Percentiles rank a stretch among this genome's conserved stretches.
phyloP scores from a whole-genome alignment of 2,888 invertebrate genomes.

The Trichopria drosophilae region DNA sequence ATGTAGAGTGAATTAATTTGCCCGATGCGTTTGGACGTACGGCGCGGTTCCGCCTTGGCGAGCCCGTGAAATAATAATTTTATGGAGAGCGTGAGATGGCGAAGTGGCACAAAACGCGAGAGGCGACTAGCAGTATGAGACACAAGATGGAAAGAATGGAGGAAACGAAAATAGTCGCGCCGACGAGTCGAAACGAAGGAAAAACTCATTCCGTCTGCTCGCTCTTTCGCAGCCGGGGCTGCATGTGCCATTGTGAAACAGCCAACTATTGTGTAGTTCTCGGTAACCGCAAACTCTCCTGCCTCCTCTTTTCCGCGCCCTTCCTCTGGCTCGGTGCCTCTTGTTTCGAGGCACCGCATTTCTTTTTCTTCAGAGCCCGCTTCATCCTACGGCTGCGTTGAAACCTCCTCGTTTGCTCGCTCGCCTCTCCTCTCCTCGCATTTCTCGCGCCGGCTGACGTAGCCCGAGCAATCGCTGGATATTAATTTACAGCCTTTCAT shows the following conservation, averaged over 20 bases:
- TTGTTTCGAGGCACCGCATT: too few species aligned
- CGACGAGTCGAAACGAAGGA: constrained; percentile 45
- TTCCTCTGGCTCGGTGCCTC: background rate
- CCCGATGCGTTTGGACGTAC: too few species aligned
- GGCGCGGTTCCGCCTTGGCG: constrained; percentile 2
- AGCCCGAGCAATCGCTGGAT: too few species aligned
- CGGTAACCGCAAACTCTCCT: constrained; percentile 35
- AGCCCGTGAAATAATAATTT: constrained; percentile 46
- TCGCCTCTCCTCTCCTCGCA: too few species aligned
- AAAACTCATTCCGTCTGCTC: constrained; percentile 49
- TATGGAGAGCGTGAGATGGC: constrained; percentile 30
- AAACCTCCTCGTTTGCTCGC: too few species aligned
- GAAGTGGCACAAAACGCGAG: constrained; percentile 24
- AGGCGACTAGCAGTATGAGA: constrained; percentile 7
- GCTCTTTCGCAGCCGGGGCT: constrained; percentile 39
- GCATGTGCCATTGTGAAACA: constrained; percentile 43
- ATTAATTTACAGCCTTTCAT: too few species aligned
- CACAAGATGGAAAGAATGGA: constrained; percentile 32
- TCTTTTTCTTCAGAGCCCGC: too few species aligned
- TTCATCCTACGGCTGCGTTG: too few species aligned
- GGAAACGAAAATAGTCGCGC: constrained; percentile 45
- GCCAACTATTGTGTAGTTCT: constrained; percentile 47
- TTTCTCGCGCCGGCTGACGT: too few species aligned
- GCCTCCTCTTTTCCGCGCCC: constrained; percentile 10
- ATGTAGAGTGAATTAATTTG: too few species aligned